Base-by-base conservation (phyloP, 2,797 vertebrate genomes). In the Eospalax fontanierii region DNA sequence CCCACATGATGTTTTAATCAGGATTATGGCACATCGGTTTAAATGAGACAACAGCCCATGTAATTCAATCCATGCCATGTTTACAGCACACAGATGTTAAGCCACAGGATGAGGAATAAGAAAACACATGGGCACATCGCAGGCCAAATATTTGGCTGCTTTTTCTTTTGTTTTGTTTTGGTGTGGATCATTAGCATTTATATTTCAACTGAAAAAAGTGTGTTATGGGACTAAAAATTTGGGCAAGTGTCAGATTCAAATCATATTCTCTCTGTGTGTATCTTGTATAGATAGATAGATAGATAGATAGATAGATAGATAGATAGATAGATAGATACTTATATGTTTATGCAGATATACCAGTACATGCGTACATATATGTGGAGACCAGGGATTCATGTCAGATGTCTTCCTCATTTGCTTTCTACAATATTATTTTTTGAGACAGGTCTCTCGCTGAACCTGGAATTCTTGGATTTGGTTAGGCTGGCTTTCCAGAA, bases 1-100 rank as follows among this genome's bases (percentile, higher is more conserved):
- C 95, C 96, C 88, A 96, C 95, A 97, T 85, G 91, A 97, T 96
- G 79, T 89, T 97, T 97, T 98, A 97, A 98, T 97, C 95, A 98
- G 92, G 93, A 97, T 98, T 97, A 98, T 33, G 57, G 92, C 79
- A 95, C 92, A 97, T 97, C 96, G 86, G 61, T 97, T 97, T 94
- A 97, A 98, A 96, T 76, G 96, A 95, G 98, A 98, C 94, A 98
- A 94, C 57, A 88, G 92, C 83, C 93, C 7, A 0, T 96, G 94
- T 70, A 97, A 97, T 97, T 96, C 96, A 98, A 96, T 96, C 92
- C 78, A 82, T 96, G 87, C 83, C 91, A 68, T 79, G 61, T 92
- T 91, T 89, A 93, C 74, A 98, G 87, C 93, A 94, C 95, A 82
- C 93, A 97, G 95, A 94, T 96, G 92, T 91, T 90, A 95, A 96